Percentiles rank a stretch among this genome's conserved stretches.
Conservation (phyloP, 2,797 vertebrate species). For the Babyrousa celebensis region DNA sequence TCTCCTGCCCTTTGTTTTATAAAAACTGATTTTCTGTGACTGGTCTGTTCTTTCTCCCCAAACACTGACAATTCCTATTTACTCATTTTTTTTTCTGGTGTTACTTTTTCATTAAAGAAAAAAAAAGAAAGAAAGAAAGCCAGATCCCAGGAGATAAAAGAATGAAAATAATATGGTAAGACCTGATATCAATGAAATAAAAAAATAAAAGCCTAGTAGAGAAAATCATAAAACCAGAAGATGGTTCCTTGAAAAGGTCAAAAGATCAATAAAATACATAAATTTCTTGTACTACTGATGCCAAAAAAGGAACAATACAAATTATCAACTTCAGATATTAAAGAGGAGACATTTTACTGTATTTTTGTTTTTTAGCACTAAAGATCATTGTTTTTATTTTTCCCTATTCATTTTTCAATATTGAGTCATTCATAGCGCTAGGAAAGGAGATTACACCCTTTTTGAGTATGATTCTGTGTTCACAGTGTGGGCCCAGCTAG, state of each 20-base stretch:
- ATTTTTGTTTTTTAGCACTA: not conserved
- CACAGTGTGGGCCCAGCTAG: not conserved
- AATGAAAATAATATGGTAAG: not conserved
- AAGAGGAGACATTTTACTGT: not conserved
- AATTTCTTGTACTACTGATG: not conserved
- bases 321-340: not conserved
- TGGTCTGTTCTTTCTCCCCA: not conserved
- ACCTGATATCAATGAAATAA: not conserved
- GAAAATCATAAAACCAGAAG: not conserved
- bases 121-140: not conserved
- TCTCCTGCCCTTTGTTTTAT: not conserved
- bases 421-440: not conserved
- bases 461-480: not conserved
- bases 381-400: not conserved
- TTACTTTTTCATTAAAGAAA: not conserved
- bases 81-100: not conserved
- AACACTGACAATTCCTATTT: not conserved
- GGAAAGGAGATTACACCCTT: not conserved
- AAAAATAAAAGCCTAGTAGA: not conserved
- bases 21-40: not conserved
- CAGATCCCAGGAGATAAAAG: not conserved
- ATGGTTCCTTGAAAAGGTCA: not conserved
- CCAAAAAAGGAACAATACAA: not conserved
- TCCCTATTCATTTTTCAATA: not conserved
- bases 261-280: not conserved